phyloP scores from a whole-genome alignment of 2,888 invertebrate genomes.

The Petrolisthes cinctipes region DNA sequence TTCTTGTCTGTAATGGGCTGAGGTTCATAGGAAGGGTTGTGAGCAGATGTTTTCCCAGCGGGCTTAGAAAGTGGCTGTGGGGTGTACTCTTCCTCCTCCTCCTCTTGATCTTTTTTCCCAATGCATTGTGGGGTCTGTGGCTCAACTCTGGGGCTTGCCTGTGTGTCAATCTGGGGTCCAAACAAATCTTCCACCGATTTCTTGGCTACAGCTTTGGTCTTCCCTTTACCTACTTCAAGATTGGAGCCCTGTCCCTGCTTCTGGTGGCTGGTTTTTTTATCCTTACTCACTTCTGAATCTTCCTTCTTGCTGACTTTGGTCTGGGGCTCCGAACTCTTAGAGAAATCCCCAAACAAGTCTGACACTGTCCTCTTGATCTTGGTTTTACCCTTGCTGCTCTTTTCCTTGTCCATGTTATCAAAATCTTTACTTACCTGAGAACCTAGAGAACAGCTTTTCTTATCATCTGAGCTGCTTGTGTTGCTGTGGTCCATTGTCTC shows the following conservation, averaged over 20 bases:
- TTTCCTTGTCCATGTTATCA: neutral
- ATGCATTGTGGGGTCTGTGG: neutral
- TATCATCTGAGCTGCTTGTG: no score
- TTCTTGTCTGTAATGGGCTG: conserved; percentile 14
- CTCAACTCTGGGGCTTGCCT: neutral
- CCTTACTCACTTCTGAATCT: neutral
- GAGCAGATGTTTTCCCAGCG: neutral
- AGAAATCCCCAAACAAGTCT: neutral
- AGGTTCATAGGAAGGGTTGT: conserved; percentile 19
- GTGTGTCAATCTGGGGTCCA: neutral
- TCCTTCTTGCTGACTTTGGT: neutral
- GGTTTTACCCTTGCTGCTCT: neutral
- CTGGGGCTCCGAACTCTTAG: neutral
- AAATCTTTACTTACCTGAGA: neutral
- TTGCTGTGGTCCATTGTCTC: neutral
- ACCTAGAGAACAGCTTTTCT: no score
- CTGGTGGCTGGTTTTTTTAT: neutral
- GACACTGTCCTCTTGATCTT: conserved; percentile 11
- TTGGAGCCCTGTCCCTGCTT: neutral
- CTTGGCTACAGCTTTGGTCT: conserved; percentile 4
- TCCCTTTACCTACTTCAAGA: neutral
- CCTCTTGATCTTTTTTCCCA: neutral
- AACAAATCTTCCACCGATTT: conserved; percentile 29
- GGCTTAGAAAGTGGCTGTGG: conserved; percentile 29
- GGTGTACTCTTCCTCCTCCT: conserved; percentile 33